Evolutionary conservation across 2,888 invertebrate species (phyloP), one percentile per base, ranked within the genome.

Genomic region (Torymus auratus): DNA sequence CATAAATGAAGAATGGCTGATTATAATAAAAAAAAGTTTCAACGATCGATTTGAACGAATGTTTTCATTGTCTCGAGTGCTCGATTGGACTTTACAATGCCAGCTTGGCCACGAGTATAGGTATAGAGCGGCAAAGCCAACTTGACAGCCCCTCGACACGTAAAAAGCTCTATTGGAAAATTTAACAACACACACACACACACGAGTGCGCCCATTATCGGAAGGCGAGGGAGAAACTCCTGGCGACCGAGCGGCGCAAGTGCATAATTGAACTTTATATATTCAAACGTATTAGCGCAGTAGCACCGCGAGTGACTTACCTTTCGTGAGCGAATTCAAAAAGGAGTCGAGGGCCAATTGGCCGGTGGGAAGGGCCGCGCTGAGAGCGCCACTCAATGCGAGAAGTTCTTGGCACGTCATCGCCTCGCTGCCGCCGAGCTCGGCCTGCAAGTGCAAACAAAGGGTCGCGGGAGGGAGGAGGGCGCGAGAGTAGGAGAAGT

Each of bases 321-420:
- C 96, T 88, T 96, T 96, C 12, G 95, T 95, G 67, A 96, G 92
- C 69, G 96, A 96, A 87, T 95, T 95, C 87, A 96, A 95, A 91
- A 96, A 96, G 0, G 96, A 95, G 88, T 96, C 96, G 70, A 96
- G 91, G 14, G 96, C 96, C 62, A 95, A 94, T 90, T 96, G 96
- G 20, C 96, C 96, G 4, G 97, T 97, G 2, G 97, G 97, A 82
- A 97, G 91, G 0, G 97, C 97, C 0, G 98, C 98, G 83, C 97
- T 97, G 75, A 98, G 93, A 0, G 97, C 97, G 12, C 98, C 98
- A 69, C 96, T 96, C 74, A 98, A 93, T n/a, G 98, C 98, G 80
- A 98, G 92, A 50, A 98, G 92, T 91, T 97, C 97, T 91, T 97
- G 97, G 90, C 97, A 98, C 0, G 96, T 96, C 93, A 96, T 94